Percentiles rank a stretch among this genome's conserved stretches.
Conservation (phyloP, 2,888 invertebrate species). For the Chrysomela aeneicollis region DNA sequence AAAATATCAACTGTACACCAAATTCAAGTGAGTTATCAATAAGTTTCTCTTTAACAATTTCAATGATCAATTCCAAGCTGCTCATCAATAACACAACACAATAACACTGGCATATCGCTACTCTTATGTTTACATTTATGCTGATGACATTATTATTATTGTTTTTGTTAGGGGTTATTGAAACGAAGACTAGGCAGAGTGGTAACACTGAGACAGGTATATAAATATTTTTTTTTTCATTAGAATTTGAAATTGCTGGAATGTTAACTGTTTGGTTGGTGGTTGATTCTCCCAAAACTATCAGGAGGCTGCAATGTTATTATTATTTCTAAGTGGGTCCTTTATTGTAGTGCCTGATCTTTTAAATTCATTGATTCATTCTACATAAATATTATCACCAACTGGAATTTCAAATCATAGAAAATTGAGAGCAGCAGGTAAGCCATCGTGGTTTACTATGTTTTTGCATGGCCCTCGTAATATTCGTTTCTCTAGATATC, state of each 20-base stretch:
- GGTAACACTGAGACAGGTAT: slow-evolving; percentile 34
- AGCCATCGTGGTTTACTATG: no score
- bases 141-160: slow-evolving; percentile 11
- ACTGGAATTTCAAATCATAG: no score
- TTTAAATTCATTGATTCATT: no score
- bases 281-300: background rate
- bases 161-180: slow-evolving; percentile 41
- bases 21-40: slow-evolving; percentile 32
- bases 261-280: background rate
- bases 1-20: slow-evolving; percentile 32
- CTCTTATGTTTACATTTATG: slow-evolving; percentile 15
- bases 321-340: no score
- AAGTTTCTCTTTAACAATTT: background rate
- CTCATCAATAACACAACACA: slow-evolving; percentile 3
- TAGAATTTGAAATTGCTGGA: slow-evolving; percentile 11
- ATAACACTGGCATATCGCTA: background rate
- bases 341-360: no score
- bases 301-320: no score
- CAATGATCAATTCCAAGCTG: background rate
- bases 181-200: slow-evolving; percentile 23
- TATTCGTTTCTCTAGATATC: no score
- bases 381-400: no score
- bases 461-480: no score
- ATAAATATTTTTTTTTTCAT: no score
- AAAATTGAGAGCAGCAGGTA: no score